Evolutionary conservation across 2,797 vertebrate species (phyloP).

Genomic region (Peromyscus melanophrys): DNA sequence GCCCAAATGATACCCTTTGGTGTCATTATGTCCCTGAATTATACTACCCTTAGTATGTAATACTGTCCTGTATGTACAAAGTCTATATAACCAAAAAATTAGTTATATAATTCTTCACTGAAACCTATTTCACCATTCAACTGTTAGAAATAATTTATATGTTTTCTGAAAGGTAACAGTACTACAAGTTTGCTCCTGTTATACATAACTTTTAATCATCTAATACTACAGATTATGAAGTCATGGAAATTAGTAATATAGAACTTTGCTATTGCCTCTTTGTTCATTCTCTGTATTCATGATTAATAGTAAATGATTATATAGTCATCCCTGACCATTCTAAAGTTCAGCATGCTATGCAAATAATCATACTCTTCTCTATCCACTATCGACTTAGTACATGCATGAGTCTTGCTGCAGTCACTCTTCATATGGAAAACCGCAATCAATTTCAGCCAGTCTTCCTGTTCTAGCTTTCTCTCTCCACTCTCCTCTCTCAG

Average conservation of each 20-base stretch:
- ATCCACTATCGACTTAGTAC: rapidly evolving
- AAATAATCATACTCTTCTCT: background rate
- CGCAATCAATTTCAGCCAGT: background rate
- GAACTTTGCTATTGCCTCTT: background rate
- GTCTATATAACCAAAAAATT: background rate
- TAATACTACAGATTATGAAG: background rate
- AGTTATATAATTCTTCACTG: background rate
- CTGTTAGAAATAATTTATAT: background rate
- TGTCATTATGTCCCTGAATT: background rate
- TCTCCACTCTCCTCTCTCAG: background rate
- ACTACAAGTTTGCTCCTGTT: background rate
- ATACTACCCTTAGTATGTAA: background rate
- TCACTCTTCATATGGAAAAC: background rate
- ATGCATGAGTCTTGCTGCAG: background rate
- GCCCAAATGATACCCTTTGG: background rate
- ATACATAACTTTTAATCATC: background rate
- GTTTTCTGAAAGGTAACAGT: constrained; percentile 4
- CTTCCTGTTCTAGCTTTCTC: background rate
- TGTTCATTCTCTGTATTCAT: background rate
- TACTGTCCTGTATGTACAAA: background rate
- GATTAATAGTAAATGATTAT: background rate
- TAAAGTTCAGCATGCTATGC: background rate
- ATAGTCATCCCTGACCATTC: rapidly evolving
- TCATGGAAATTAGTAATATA: background rate
- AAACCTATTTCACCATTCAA: background rate